These are phyloP conservation scores for Corydoras maculifer DNA, from an alignment of 2,113 vertebrate genomes.

Conservation along the genomic window DNA sequence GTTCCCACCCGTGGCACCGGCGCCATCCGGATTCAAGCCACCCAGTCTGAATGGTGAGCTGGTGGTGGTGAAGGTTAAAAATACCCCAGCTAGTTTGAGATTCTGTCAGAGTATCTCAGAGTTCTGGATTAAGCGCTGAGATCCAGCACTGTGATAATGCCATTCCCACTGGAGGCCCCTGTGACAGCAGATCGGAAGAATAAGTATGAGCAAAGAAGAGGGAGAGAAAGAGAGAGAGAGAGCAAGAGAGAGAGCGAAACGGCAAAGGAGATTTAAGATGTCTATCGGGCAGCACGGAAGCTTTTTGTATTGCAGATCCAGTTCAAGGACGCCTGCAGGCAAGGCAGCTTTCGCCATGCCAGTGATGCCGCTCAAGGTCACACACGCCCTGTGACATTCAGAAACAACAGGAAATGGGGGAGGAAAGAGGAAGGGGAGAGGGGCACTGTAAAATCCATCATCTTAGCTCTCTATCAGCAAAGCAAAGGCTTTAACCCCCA, in stretches of 20 bases:
- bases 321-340: constrained; percentile 98
- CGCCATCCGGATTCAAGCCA: constrained; percentile 4
- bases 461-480: constrained; percentile 30
- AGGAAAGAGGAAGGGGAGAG: constrained; percentile 4
- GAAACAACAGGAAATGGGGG: constrained; percentile 63
- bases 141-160: constrained; percentile 87
- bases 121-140: constrained; percentile 80
- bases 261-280: constrained; percentile 91
- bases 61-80: constrained; percentile 53
- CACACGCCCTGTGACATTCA: constrained; percentile 93
- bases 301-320: constrained; percentile 97
- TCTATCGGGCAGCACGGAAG: constrained; percentile 91
- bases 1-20: constrained; percentile 10
- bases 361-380: constrained; percentile 94
- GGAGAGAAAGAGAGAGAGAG: constrained; percentile 10
- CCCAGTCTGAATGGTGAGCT: constrained; percentile 44
- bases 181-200: constrained; percentile 87
- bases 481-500: constrained; percentile 50
- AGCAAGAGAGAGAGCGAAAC: constrained; percentile 42
- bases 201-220: constrained; percentile 52
- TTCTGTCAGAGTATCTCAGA: constrained; percentile 55
- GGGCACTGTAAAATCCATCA: constrained; percentile 51
- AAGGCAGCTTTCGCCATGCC: constrained; percentile 85
- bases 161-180: constrained; percentile 72
- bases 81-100: constrained; percentile 65